Conservation (phyloP, 2,113 vertebrate species). For the Cairina moschata region DNA sequence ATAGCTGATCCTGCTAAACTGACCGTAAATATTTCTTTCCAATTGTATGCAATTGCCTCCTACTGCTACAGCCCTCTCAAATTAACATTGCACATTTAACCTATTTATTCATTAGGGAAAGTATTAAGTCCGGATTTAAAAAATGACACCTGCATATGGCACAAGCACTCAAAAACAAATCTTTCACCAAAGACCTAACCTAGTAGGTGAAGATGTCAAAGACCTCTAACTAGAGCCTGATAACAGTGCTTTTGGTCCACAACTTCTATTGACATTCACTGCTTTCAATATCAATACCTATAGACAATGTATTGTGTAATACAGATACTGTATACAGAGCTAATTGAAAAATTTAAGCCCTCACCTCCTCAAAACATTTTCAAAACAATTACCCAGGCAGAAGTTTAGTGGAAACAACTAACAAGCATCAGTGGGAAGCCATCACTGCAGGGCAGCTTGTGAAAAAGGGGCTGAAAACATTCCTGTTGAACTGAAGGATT, state of each 20-base stretch:
- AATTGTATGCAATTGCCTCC: slow-evolving; percentile 53
- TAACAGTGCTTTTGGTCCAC: background rate
- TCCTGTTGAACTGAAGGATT: background rate
- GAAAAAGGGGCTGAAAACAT: background rate
- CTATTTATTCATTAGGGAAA: slow-evolving; percentile 11
- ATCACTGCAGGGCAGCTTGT: background rate
- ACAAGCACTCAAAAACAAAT: slow-evolving; percentile 18
- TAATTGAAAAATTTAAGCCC: background rate
- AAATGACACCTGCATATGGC: slow-evolving; percentile 26
- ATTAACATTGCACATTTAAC: slow-evolving; percentile 23
- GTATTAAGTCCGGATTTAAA: slow-evolving; percentile 1
- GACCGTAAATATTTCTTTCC: slow-evolving; percentile 79
- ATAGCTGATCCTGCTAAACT: slow-evolving; percentile 81
- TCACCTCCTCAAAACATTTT: background rate
- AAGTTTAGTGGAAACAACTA: background rate
- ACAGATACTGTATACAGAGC: background rate
- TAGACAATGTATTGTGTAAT: background rate
- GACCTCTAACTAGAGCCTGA: background rate
- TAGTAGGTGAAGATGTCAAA: background rate
- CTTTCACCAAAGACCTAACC: slow-evolving; percentile 7
- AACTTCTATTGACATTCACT: slow-evolving; percentile 9
- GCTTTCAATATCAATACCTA: background rate
- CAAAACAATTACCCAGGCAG: background rate
- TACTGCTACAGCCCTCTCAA: slow-evolving; percentile 25
- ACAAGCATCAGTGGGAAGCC: background rate